Evolutionary conservation across 2,888 invertebrate genomes (phyloP), one percentile per base, ranked within the genome.

Genomic region (Habrosyne pyritoides): DNA sequence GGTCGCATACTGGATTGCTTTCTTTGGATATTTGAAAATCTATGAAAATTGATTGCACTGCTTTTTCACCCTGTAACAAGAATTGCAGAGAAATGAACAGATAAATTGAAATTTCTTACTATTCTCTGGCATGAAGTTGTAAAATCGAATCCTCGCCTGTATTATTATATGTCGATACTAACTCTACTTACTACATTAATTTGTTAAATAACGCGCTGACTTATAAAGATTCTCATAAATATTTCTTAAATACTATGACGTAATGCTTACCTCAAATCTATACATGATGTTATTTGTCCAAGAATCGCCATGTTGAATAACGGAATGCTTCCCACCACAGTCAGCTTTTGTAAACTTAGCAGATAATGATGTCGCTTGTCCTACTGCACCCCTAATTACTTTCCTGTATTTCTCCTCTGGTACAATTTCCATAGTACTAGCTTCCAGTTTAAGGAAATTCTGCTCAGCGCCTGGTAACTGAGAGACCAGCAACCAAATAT

Each of bases 271-370:
- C 69, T 75, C 56, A 47, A 71, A 61, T 57, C 55, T 75, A 52
- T 78, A 83, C 67, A 84, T 66, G n/a, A 84, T 67, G 56, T 85
- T 85, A 46, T 83, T 84, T 1, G 75, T 80, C 84, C 84, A 84
- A 21, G 73, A 68, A 55, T 85, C 84, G 6, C 84, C 84, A 55
- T 85, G 84, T 46, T 67, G 67, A 14, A 84, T 73, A 4, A 83
- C 63, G 8, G 72, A 56, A 59, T 73, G 67, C 58, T 75, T 79
- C 5, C 71, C 71, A 0, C 60, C 60, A 2, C 26, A 24, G 18
- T 78, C 70, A 28, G 33, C 42, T 52, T 58, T 71, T 1, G 54
- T 1, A 7, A 70, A 30, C 62, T 72, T 67, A 2, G 18, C 52
- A 0, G 56, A 47, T 10, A 28, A 7, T 1, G 46, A 0, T 4